phyloP scores from a whole-genome alignment of 2,888 invertebrate genomes.

The Drosophila vallismaia region DNA sequence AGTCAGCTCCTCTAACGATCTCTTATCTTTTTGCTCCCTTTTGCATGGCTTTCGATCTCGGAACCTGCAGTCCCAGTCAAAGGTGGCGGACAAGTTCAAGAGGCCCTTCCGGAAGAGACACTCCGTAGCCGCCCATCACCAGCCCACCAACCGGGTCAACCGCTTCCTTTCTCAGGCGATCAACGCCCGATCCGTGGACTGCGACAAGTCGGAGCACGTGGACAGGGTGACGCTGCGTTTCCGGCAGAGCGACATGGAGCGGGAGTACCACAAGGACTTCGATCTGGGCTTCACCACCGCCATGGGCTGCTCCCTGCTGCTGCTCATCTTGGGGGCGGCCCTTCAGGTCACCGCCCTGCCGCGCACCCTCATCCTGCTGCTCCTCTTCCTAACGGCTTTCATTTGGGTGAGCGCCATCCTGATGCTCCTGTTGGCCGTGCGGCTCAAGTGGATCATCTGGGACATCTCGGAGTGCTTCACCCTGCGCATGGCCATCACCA shows the following conservation, averaged over 20 bases:
- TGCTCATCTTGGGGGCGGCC: conserved; percentile 90
- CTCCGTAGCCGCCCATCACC: conserved; percentile 91
- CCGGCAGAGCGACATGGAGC: conserved; percentile 93
- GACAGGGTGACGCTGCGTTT: conserved; percentile 93
- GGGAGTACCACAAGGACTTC: conserved; percentile 93
- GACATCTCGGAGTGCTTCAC: conserved; percentile 93
- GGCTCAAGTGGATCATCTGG: conserved; percentile 93
- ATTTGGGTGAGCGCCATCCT: conserved; percentile 95
- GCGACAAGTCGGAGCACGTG: conserved; percentile 95
- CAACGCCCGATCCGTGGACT: conserved; percentile 94
- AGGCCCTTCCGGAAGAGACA: conserved; percentile 94
- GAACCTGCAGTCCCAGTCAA: conserved; percentile 85
- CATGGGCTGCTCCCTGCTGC: conserved; percentile 90
- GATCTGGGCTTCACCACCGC: conserved; percentile 94
- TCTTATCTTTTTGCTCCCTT: background rate
- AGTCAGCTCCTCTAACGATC: conserved; percentile 15
- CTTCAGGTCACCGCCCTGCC: conserved; percentile 91
- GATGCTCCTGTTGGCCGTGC: conserved; percentile 92
- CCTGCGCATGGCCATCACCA: conserved; percentile 92
- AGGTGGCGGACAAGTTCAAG: conserved; percentile 94
- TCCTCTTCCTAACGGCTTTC: conserved; percentile 94
- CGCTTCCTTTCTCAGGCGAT: conserved; percentile 96
- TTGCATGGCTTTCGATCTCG: conserved; percentile 2
- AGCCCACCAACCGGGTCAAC: conserved; percentile 95
- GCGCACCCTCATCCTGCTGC: conserved; percentile 91